Percentiles rank a stretch among this genome's conserved stretches.
Evolutionary conservation across 2,888 invertebrate genomes (phyloP).

Genomic region (Linnaemya vulpina): DNA sequence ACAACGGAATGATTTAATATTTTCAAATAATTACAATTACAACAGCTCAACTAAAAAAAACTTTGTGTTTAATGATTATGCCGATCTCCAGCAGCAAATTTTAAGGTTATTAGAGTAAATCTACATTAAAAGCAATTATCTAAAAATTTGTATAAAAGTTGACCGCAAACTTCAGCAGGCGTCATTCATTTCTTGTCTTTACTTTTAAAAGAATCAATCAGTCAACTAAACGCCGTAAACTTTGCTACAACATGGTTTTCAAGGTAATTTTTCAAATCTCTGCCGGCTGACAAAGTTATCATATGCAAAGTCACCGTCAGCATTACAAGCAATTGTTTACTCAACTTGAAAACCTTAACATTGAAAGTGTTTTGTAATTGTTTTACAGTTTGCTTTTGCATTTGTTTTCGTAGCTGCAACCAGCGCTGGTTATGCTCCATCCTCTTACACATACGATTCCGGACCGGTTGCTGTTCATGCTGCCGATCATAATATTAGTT

Average conservation of each 20-base stretch:
- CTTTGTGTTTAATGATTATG: slow-evolving; percentile 1
- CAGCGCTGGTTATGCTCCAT: slow-evolving; percentile 78
- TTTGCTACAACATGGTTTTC: neutral
- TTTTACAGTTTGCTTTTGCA: slow-evolving; percentile 78
- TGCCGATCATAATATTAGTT: slow-evolving; percentile 76
- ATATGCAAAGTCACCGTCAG: neutral
- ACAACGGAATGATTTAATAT: neutral
- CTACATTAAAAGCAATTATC: neutral
- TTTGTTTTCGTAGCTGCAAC: slow-evolving; percentile 79
- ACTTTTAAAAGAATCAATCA: slow-evolving; percentile 77
- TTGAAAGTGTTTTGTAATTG: slow-evolving; percentile 15
- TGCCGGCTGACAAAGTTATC: neutral
- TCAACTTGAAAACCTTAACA: neutral
- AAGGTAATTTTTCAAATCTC: slow-evolving; percentile 9
- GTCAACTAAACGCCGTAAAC: neutral
- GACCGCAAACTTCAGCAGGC: slow-evolving; percentile 74
- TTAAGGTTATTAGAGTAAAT: neutral
- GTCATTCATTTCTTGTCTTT: slow-evolving; percentile 77
- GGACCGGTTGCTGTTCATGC: slow-evolving; percentile 71
- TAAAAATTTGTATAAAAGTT: slow-evolving; percentile 77
- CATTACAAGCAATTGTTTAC: neutral
- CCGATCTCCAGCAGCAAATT: neutral
- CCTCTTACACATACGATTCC: slow-evolving; percentile 76
- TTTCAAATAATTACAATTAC: neutral
- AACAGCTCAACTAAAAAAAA: neutral